phyloP scores from a whole-genome alignment of 2,888 invertebrate genomes.

The Meta bourneti region DNA sequence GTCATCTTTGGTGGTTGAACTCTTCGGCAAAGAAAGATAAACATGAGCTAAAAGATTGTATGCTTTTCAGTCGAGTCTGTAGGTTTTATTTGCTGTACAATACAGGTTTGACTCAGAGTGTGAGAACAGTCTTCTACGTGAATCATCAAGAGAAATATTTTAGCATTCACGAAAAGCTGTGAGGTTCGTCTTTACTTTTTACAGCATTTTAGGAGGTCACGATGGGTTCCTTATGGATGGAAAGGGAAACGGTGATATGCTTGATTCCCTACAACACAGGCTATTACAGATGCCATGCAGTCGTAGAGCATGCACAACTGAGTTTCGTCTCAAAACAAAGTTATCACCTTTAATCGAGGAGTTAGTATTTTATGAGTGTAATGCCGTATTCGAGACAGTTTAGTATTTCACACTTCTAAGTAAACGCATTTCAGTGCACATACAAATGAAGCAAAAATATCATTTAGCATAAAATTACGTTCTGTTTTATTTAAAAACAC shows the following conservation, averaged over 20 bases:
- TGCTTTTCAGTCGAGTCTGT: slow-evolving; percentile 6
- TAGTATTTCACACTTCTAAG: slow-evolving; percentile 39
- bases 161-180: not conserved
- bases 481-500: slow-evolving; percentile 76
- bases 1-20: slow-evolving; percentile 11
- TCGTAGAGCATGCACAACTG: not conserved
- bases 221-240: not conserved
- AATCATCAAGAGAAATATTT: slow-evolving; percentile 13
- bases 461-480: slow-evolving; percentile 75
- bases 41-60: slow-evolving; percentile 14
- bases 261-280: slow-evolving; percentile 1
- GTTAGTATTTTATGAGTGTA: no score
- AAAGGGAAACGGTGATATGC: slow-evolving; percentile 28
- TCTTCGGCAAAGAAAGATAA: slow-evolving; percentile 6
- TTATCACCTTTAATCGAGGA: no score
- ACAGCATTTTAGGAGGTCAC: no score
- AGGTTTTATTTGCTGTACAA: slow-evolving; percentile 48
- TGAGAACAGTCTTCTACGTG: slow-evolving; percentile 2
- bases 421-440: slow-evolving; percentile 64
- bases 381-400: not conserved
- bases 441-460: slow-evolving; percentile 76
- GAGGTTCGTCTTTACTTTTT: not conserved
- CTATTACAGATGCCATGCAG: slow-evolving; percentile 3
- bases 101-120: slow-evolving; percentile 32
- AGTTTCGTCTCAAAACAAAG: no score